A percentile compares a stretch with the other conserved stretches of the same genome.
Conservation (phyloP, 1,140 invertebrate genomes). For the Lepidurus couesii region DNA sequence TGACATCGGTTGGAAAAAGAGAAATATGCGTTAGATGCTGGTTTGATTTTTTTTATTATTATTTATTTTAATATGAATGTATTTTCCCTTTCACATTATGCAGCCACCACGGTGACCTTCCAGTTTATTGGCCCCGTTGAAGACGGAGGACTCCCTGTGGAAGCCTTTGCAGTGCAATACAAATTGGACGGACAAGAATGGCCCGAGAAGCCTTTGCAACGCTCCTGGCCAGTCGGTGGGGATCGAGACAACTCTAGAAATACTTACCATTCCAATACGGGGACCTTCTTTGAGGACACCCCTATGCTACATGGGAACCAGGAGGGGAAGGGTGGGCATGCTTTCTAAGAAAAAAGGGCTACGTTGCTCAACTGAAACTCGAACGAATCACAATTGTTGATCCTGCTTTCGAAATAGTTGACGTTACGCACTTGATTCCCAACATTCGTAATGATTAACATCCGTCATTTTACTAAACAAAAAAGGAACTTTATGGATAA, state of each 20-base stretch:
- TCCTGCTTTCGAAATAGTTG: too few species aligned
- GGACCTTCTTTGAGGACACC: constrained; percentile 23
- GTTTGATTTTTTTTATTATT: neutral
- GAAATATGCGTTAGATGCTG: neutral
- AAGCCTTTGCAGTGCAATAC: constrained; percentile 66
- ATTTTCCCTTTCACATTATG: constrained; percentile 34
- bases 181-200: constrained; percentile 55
- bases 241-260: constrained; percentile 32
- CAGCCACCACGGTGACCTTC: constrained; percentile 75
- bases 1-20: constrained; percentile 5
- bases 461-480: too few species aligned
- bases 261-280: constrained; percentile 25
- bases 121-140: constrained; percentile 63
- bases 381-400: neutral
- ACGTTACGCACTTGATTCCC: too few species aligned
- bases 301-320: constrained; percentile 15
- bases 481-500: too few species aligned
- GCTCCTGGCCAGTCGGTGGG: constrained; percentile 66
- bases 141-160: constrained; percentile 65
- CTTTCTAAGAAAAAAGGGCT: neutral
- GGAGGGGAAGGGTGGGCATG: constrained; percentile 20
- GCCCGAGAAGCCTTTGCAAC: constrained; percentile 54
- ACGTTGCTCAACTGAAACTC: neutral
- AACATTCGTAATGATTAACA: too few species aligned
- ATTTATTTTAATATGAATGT: constrained; percentile 26